Evolutionary conservation across 1,140 invertebrate species (phyloP).

Genomic region (Drosophila sulfurigaster): DNA sequence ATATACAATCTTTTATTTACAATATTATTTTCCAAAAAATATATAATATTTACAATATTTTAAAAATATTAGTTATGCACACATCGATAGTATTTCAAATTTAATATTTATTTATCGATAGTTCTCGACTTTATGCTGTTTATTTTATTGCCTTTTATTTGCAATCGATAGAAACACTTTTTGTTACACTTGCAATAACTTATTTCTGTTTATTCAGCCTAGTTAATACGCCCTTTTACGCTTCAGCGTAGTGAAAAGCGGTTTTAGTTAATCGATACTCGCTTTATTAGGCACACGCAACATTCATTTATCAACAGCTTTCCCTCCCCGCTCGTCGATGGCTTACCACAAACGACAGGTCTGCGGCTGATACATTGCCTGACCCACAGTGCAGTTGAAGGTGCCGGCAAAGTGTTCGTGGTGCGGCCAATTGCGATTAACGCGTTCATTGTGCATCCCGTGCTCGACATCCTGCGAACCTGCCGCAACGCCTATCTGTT

Average conservation of each 20-base stretch:
- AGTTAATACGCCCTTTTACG: neutral
- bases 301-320: slow-evolving; percentile 4
- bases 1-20: too few relatives aligned
- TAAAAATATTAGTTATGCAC: too few relatives aligned
- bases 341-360: slow-evolving; percentile 54
- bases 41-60: too few relatives aligned
- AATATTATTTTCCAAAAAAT: too few relatives aligned
- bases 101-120: too few relatives aligned
- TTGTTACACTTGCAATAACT: too few relatives aligned
- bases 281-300: slow-evolving; percentile 23
- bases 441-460: slow-evolving; percentile 59
- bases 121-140: too few relatives aligned
- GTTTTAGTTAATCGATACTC: slow-evolving; percentile 36
- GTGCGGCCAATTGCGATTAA: slow-evolving; percentile 67
- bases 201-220: neutral
- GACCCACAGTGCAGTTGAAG: slow-evolving; percentile 52
- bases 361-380: slow-evolving; percentile 47
- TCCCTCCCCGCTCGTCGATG: neutral
- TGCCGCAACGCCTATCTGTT: slow-evolving; percentile 32
- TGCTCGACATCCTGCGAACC: slow-evolving; percentile 42
- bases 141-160: too few relatives aligned
- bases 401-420: slow-evolving; percentile 57
- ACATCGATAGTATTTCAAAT: too few relatives aligned
- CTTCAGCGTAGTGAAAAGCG: neutral
- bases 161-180: too few relatives aligned